phyloP scores from a whole-genome alignment of 1,140 invertebrate species.

The Calephelis virginiensis region DNA sequence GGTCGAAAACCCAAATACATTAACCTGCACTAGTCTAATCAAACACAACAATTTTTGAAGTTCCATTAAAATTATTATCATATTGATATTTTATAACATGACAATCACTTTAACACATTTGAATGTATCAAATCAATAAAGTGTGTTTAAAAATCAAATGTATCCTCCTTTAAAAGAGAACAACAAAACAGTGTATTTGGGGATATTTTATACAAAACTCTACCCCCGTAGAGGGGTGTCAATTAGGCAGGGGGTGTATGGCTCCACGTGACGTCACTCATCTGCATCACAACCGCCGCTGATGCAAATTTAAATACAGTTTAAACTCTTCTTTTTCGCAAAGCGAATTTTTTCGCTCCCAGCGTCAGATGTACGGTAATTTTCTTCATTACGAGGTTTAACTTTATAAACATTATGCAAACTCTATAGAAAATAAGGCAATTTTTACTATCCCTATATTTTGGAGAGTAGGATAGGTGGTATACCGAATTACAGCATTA shows the following conservation, averaged over 20 bases:
- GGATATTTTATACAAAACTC: constrained; percentile 6
- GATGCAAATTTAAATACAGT: constrained; percentile 72
- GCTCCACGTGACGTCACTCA: constrained; percentile 69
- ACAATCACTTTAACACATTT: too few relatives aligned
- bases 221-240: constrained; percentile 36
- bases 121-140: too few relatives aligned
- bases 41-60: too few relatives aligned
- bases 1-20: too few relatives aligned
- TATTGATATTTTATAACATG: too few relatives aligned
- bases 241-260: constrained; percentile 45
- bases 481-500: too few relatives aligned
- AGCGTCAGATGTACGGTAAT: constrained; percentile 20
- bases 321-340: constrained; percentile 61
- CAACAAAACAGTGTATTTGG: constrained; percentile 2
- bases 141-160: neutral
- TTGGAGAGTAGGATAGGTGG: too few relatives aligned
- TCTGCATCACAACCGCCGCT: constrained; percentile 61
- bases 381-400: constrained; percentile 4
- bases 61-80: too few relatives aligned
- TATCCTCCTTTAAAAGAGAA: neutral
- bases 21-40: too few relatives aligned
- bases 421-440: neutral
- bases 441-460: too few relatives aligned
- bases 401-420: neutral
- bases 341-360: constrained; percentile 44